Evolutionary conservation across 2,888 invertebrate species (phyloP).

Genomic region (Synergus gifuensis): DNA sequence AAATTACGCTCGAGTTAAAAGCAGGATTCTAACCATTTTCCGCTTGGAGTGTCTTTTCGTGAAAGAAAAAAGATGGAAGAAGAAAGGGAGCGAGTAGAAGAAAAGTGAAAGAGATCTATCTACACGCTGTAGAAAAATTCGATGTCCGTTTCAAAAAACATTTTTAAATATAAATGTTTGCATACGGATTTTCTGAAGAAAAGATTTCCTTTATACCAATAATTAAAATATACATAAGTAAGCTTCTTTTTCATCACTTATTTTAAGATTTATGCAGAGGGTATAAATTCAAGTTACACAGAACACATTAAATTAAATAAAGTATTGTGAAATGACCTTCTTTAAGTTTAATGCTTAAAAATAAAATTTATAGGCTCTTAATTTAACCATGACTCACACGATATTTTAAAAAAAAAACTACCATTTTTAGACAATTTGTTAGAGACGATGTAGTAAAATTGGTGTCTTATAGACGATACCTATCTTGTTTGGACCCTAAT

Average conservation of each 20-base stretch:
- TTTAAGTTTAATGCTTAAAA: no score
- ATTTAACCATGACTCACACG: not conserved
- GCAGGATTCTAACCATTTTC: conserved; percentile 46
- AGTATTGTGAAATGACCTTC: no score
- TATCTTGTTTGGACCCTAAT: conserved; percentile 65
- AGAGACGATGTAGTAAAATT: not conserved
- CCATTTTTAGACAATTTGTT: not conserved
- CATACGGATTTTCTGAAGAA: not conserved
- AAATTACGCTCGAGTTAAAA: conserved; percentile 64
- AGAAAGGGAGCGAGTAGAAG: not conserved
- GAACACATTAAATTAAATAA: no score
- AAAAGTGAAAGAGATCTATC: not conserved
- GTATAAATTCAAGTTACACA: no score
- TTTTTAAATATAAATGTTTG: conserved; percentile 19
- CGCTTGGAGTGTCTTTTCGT: conserved; percentile 40
- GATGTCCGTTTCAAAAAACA: not conserved
- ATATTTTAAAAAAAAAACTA: not conserved
- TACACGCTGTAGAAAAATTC: not conserved
- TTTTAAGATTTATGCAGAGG: not conserved
- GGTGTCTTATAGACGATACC: conserved; percentile 33
- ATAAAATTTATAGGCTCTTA: no score
- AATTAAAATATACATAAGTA: not conserved
- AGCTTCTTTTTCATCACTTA: not conserved
- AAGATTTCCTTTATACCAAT: not conserved
- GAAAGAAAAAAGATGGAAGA: conserved; percentile 4